Conservation (phyloP, 2,113 vertebrate species). For the Pterocles orientalis region DNA sequence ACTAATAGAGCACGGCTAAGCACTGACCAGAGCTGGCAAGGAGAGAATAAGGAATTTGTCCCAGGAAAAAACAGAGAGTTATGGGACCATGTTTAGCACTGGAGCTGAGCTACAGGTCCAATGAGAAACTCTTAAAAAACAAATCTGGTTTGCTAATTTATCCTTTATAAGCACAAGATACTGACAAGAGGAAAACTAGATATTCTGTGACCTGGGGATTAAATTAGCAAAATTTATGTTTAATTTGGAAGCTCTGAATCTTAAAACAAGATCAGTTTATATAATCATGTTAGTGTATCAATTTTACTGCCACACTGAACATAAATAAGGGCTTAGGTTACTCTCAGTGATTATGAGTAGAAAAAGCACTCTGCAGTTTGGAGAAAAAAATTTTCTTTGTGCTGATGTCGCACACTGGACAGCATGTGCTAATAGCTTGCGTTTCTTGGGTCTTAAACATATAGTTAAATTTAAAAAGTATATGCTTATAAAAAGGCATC, state of each 20-base stretch:
- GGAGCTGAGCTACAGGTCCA: not conserved
- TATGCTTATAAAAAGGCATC: not conserved
- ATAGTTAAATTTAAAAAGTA: not conserved
- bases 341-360: not conserved
- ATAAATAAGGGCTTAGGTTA: not conserved
- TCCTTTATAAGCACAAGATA: not conserved
- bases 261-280: not conserved
- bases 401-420: not conserved
- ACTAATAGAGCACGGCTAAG: not conserved
- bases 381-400: not conserved
- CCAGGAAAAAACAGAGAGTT: not conserved
- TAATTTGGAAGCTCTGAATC: not conserved
- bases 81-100: not conserved
- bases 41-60: not conserved
- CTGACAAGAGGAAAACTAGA: not conserved
- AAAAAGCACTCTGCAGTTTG: not conserved
- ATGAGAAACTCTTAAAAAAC: not conserved
- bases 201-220: not conserved
- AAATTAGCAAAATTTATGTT: not conserved
- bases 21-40: not conserved
- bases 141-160: not conserved
- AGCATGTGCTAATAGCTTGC: not conserved
- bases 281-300: not conserved
- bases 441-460: not conserved
- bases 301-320: slow-evolving; percentile 17